Evolutionary conservation across 1,140 invertebrate genomes (phyloP).

Genomic region (Berghia stephanieae): DNA sequence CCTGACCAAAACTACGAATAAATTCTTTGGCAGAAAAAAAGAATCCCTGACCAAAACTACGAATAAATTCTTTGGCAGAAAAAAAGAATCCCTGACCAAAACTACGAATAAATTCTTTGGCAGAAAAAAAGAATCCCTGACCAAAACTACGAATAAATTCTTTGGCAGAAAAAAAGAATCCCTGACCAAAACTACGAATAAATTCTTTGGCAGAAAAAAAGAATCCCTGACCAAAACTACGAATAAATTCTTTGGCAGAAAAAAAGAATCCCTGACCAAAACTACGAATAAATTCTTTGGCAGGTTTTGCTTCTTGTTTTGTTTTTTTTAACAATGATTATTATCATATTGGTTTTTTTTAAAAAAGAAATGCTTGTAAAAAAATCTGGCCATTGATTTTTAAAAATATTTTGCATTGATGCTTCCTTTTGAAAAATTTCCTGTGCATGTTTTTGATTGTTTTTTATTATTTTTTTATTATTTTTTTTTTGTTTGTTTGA

Average conservation of each 20-base stretch:
- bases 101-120: no score
- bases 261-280: neutral
- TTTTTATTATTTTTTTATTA: neutral
- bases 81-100: no score
- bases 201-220: neutral
- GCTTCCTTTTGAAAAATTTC: no score
- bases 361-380: neutral
- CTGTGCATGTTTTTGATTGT: neutral
- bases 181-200: neutral
- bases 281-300: neutral
- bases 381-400: neutral
- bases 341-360: neutral
- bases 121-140: no score
- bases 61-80: no score
- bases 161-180: neutral
- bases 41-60: no score
- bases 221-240: neutral
- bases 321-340: neutral
- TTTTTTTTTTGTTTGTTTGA: neutral
- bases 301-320: neutral
- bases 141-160: neutral
- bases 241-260: no score
- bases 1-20: no score
- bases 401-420: neutral
- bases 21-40: no score